Evolutionary conservation across 2,888 invertebrate genomes (phyloP).

Genomic region (Tenthredo mesomela): DNA sequence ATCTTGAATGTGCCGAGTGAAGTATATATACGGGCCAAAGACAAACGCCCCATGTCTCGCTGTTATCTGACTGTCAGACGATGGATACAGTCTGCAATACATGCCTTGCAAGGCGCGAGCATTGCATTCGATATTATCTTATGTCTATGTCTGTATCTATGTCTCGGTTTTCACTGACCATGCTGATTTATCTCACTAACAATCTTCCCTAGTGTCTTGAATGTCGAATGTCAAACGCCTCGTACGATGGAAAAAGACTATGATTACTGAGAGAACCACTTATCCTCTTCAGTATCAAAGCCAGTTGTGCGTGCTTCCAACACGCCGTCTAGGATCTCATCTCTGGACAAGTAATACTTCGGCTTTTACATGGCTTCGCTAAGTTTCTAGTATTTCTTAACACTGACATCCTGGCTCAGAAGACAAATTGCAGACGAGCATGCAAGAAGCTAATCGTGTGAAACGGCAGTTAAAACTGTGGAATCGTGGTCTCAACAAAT

Average conservation of each 20-base stretch:
- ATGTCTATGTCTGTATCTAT: background rate
- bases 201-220: background rate
- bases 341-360: background rate
- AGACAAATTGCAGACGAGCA: background rate
- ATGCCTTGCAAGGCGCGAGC: background rate
- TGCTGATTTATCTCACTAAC: background rate
- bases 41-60: conserved; percentile 3
- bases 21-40: background rate
- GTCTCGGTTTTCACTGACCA: background rate
- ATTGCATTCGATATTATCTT: conserved; percentile 5
- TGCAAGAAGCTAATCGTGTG: background rate
- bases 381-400: conserved; percentile 18
- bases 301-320: background rate
- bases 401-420: background rate
- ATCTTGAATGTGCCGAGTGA: conserved; percentile 9
- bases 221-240: background rate
- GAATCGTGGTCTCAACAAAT: conserved; percentile 13
- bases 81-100: background rate
- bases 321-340: background rate
- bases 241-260: background rate
- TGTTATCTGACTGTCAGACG: conserved; percentile 9
- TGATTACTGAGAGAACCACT: background rate
- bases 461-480: background rate
- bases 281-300: background rate
- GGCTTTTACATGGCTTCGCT: background rate